Evolutionary conservation across 2,113 vertebrate species (phyloP).

Genomic region (Neodontobutis hainanensis): DNA sequence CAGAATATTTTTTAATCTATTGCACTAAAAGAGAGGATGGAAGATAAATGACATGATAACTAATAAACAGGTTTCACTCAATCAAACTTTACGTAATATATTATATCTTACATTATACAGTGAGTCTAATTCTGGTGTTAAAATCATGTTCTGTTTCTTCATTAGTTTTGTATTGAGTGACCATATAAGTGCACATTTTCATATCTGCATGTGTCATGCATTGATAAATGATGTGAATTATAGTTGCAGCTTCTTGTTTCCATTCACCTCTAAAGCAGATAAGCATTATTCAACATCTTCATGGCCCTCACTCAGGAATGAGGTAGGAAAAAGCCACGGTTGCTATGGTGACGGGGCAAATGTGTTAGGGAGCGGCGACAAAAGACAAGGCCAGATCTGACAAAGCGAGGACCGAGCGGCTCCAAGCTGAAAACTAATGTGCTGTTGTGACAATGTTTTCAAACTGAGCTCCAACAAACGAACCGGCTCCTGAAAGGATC

Average conservation of each 20-base stretch:
- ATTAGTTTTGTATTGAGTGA: no score
- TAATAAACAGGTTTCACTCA: no score
- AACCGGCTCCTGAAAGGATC: conserved; percentile 20
- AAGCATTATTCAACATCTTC: conserved; percentile 42
- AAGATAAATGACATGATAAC: no score
- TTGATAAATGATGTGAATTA: background rate
- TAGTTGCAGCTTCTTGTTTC: conserved; percentile 11
- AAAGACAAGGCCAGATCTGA: conserved; percentile 66
- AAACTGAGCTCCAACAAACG: conserved; percentile 5
- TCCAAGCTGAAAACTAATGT: conserved; percentile 49
- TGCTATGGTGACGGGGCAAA: conserved; percentile 67
- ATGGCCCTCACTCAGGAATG: conserved; percentile 33
- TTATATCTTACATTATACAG: no score
- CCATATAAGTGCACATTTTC: no score
- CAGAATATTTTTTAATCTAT: no score
- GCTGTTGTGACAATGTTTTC: conserved; percentile 28
- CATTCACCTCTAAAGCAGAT: conserved; percentile 17
- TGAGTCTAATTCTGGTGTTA: no score
- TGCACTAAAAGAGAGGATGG: no score
- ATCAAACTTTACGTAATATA: no score
- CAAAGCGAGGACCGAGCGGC: conserved; percentile 24
- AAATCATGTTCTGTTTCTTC: no score
- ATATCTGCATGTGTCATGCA: no score
- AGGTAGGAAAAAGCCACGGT: conserved; percentile 60
- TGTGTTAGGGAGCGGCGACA: conserved; percentile 50